Evolutionary conservation across 1,140 invertebrate species (phyloP).

Genomic region (Ips nitidus): DNA sequence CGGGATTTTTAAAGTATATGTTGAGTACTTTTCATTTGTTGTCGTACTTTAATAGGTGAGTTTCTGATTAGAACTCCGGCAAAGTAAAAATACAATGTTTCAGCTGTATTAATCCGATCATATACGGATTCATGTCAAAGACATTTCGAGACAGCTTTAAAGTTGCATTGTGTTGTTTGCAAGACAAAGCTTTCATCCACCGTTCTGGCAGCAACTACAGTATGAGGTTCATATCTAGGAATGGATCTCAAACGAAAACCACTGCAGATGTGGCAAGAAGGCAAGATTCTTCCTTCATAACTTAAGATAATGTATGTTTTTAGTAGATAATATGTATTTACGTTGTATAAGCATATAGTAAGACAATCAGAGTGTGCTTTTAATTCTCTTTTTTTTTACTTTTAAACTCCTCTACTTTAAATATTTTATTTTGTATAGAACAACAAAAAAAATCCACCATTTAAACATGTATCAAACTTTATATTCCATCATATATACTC

Average conservation of each 20-base stretch:
- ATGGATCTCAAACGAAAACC: constrained; percentile 45
- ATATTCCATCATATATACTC: too few species aligned
- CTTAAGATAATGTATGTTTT: neutral
- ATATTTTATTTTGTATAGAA: too few species aligned
- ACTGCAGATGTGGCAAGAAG: constrained; percentile 40
- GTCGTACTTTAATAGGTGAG: constrained; percentile 70
- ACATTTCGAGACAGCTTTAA: constrained; percentile 70
- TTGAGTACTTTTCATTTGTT: constrained; percentile 64
- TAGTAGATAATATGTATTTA: neutral
- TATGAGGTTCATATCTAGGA: constrained; percentile 42
- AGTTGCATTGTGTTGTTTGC: constrained; percentile 48
- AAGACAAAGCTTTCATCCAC: constrained; percentile 24
- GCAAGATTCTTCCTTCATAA: constrained; percentile 39
- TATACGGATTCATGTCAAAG: constrained; percentile 81
- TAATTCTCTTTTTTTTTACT: too few species aligned
- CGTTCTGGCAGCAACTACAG: constrained; percentile 40
- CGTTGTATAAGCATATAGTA: too few species aligned
- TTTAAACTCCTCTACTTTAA: too few species aligned
- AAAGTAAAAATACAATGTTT: constrained; percentile 39
- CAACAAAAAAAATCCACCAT: too few species aligned
- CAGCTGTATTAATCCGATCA: constrained; percentile 76
- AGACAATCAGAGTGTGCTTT: too few species aligned
- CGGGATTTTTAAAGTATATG: constrained; percentile 62
- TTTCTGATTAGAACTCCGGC: neutral
- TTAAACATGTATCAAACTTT: too few species aligned